A percentile compares a stretch with the other conserved stretches of the same genome.
Evolutionary conservation across 2,888 invertebrate genomes (phyloP).

Genomic region (Thumatha senex): DNA sequence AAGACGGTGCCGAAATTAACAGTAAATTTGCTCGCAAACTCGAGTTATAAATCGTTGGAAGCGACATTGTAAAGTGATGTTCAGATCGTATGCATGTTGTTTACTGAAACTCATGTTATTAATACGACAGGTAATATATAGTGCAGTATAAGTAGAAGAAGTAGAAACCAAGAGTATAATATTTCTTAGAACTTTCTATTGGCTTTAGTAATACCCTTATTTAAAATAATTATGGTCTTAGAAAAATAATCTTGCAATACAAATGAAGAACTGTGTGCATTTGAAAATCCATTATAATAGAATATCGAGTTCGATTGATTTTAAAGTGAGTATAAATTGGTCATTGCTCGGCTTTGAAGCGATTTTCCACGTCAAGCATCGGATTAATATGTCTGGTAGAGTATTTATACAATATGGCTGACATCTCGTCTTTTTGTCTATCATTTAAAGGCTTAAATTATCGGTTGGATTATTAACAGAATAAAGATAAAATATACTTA

Average conservation of each 20-base stretch:
- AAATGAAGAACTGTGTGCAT: constrained; percentile 20
- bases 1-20: constrained; percentile 43
- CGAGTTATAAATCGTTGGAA: constrained; percentile 46
- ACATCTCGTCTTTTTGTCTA: too few species aligned
- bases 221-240: constrained; percentile 17
- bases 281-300: constrained; percentile 31
- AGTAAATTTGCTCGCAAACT: constrained; percentile 42
- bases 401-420: too few species aligned
- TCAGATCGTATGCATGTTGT: constrained; percentile 38
- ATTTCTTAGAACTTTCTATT: too few species aligned
- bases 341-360: constrained; percentile 18
- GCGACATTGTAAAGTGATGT: constrained; percentile 43
- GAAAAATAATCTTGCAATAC: constrained; percentile 31
- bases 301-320: constrained; percentile 34
- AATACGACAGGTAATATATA: background rate
- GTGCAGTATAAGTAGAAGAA: too few species aligned
- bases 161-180: too few species aligned
- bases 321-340: constrained; percentile 37
- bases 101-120: constrained; percentile 19
- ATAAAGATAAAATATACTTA: too few species aligned
- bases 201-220: too few species aligned
- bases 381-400: constrained; percentile 9
- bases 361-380: constrained; percentile 13
- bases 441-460: too few species aligned
- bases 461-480: too few species aligned